Evolutionary conservation across 1,140 invertebrate species (phyloP).

Genomic region (Hycleus phaleratus): DNA sequence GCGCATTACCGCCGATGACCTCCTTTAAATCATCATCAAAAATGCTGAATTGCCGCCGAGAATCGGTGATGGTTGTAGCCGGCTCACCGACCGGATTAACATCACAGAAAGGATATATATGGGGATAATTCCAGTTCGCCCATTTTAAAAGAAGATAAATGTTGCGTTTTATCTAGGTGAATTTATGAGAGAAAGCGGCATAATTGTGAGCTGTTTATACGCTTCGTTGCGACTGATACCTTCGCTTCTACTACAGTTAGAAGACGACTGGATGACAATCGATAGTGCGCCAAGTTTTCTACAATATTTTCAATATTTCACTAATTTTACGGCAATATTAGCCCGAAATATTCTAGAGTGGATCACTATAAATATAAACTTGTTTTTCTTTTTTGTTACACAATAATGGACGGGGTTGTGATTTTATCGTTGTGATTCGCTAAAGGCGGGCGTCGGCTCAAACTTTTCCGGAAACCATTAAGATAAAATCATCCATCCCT

Average conservation of each 20-base stretch:
- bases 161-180: constrained; percentile 25
- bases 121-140: constrained; percentile 18
- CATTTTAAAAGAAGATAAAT: constrained; percentile 28
- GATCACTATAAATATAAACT: neutral
- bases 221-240: constrained; percentile 16
- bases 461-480: constrained; percentile 22
- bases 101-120: constrained; percentile 26
- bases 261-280: neutral
- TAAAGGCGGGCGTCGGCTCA: constrained; percentile 16
- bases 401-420: neutral
- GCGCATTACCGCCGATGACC: neutral
- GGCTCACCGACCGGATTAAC: constrained; percentile 26
- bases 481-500: constrained; percentile 22
- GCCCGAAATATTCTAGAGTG: constrained; percentile 18
- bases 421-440: constrained; percentile 1
- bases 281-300: neutral
- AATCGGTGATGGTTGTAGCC: constrained; percentile 12
- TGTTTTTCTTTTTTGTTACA: neutral
- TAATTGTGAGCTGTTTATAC: constrained; percentile 29
- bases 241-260: neutral
- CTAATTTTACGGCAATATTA: constrained; percentile 28
- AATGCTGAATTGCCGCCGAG: constrained; percentile 12
- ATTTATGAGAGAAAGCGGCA: constrained; percentile 28
- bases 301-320: constrained; percentile 12
- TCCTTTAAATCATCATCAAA: constrained; percentile 29